Percentiles rank a stretch among this genome's conserved stretches.
phyloP scores from a whole-genome alignment of 2,888 invertebrate species.

The Choreutis nemorana region DNA sequence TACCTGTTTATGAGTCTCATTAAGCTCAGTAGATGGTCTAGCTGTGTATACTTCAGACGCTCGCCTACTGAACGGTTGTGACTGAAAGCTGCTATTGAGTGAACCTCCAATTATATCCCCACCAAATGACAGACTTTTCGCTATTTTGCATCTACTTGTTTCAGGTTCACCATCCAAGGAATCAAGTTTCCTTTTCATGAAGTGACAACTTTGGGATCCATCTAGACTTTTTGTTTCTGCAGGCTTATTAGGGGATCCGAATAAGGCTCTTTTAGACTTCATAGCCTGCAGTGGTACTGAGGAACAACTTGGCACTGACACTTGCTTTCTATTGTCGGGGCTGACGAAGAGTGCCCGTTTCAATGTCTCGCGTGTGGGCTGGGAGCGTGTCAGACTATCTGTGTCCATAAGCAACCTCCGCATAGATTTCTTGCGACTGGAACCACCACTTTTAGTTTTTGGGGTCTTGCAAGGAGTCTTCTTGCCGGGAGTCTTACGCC shows the following conservation, averaged over 20 bases:
- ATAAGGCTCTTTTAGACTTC: slow-evolving; percentile 72
- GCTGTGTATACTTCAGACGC: slow-evolving; percentile 39
- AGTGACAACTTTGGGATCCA: slow-evolving; percentile 32
- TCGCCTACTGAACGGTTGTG: slow-evolving; percentile 33
- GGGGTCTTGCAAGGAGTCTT: slow-evolving; percentile 67
- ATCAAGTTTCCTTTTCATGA: slow-evolving; percentile 57
- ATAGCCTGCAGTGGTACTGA: slow-evolving; percentile 54
- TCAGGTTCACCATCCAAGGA: slow-evolving; percentile 38
- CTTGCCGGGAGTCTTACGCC: slow-evolving; percentile 53
- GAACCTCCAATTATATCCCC: slow-evolving; percentile 31
- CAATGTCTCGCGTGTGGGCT: slow-evolving; percentile 63
- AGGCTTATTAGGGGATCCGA: slow-evolving; percentile 65
- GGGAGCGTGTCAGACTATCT: slow-evolving; percentile 32
- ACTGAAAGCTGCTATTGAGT: no score
- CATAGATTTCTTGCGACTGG: slow-evolving; percentile 68
- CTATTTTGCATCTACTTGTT: slow-evolving; percentile 50
- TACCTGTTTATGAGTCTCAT: slow-evolving; percentile 72
- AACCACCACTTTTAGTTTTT: slow-evolving; percentile 66
- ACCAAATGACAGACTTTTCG: slow-evolving; percentile 69
- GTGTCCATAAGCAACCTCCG: slow-evolving; percentile 50
- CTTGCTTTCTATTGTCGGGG: slow-evolving; percentile 59
- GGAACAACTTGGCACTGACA: slow-evolving; percentile 31
- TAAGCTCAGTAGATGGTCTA: slow-evolving; percentile 55
- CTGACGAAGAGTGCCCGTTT: slow-evolving; percentile 81
- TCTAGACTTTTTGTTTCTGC: slow-evolving; percentile 48